These are phyloP conservation scores for Ariopsis seemanni DNA, from an alignment of 2,113 vertebrate species.

Conservation along the genomic window DNA sequence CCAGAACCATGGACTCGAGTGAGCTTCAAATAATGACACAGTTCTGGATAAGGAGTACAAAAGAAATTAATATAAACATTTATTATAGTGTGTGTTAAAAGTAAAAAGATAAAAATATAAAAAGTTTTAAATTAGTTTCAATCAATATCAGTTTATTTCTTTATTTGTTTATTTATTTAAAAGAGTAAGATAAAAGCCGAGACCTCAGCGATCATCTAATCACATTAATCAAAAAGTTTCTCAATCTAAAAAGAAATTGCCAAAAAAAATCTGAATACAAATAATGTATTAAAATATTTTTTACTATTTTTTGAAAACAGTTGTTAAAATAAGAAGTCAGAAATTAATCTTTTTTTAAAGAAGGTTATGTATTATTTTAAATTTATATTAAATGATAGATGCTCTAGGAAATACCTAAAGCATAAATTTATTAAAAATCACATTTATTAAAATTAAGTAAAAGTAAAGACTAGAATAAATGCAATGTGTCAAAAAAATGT, in stretches of 20 bases:
- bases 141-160: no score
- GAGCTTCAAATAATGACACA: no score
- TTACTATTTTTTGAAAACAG: neutral
- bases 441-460: neutral
- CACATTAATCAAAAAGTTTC: neutral
- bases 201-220: no score
- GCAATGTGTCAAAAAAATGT: neutral
- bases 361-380: neutral
- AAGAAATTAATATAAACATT: neutral
- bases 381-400: neutral
- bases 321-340: neutral
- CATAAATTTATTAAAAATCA: neutral
- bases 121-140: no score
- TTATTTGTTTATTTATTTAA: no score
- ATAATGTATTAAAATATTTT: no score
- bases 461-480: neutral
- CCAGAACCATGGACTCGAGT: neutral
- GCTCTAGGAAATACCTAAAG: neutral
- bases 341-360: no score
- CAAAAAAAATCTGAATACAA: neutral
- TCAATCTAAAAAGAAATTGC: no score
- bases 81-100: neutral
- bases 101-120: neutral
- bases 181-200: no score
- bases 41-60: no score